A percentile compares a stretch with the other conserved stretches of the same genome.
These are phyloP conservation scores for Drosophila multiciliata DNA, from an alignment of 2,888 invertebrate genomes.

Conservation along the genomic window DNA sequence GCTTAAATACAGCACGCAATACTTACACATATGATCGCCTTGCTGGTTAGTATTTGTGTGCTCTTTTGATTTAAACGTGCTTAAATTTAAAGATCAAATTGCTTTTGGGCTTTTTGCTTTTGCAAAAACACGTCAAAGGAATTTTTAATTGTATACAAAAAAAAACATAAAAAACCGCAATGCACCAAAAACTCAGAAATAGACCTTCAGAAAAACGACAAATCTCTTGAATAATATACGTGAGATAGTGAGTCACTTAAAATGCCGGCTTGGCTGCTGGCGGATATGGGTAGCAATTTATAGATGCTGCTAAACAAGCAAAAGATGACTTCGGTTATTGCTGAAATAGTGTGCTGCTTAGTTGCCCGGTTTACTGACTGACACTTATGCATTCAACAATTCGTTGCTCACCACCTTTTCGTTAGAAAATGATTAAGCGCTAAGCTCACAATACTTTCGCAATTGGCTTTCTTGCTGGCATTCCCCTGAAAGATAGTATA, in stretches of 20 bases:
- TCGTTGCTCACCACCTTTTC: conserved; percentile 33
- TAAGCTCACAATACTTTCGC: conserved; percentile 6
- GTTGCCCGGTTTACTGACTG: conserved; percentile 33
- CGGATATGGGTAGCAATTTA: conserved; percentile 67
- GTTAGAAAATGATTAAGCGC: conserved; percentile 42
- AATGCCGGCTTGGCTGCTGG: conserved; percentile 57
- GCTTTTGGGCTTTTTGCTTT: conserved; percentile 53
- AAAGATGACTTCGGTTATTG: conserved; percentile 39
- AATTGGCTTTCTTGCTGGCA: conserved; percentile 15
- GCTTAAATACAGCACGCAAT: conserved; percentile 45
- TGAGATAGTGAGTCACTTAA: conserved; percentile 61
- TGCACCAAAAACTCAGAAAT: conserved; percentile 47
- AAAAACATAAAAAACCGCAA: conserved; percentile 53
- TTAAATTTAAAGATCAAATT: conserved; percentile 80
- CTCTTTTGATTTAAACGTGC: conserved; percentile 79
- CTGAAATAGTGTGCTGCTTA: conserved; percentile 1
- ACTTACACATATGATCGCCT: conserved; percentile 51
- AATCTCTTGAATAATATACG: conserved; percentile 5
- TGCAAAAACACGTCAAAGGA: conserved; percentile 53
- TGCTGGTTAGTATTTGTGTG: conserved; percentile 56
- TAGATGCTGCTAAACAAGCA: conserved; percentile 31
- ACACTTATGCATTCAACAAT: conserved; percentile 43
- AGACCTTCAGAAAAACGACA: conserved; percentile 16
- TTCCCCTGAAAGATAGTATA: background rate
- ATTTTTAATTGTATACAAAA: conserved; percentile 66